Evolutionary conservation across 2,888 invertebrate genomes (phyloP).

Genomic region (Augiades crinisus): DNA sequence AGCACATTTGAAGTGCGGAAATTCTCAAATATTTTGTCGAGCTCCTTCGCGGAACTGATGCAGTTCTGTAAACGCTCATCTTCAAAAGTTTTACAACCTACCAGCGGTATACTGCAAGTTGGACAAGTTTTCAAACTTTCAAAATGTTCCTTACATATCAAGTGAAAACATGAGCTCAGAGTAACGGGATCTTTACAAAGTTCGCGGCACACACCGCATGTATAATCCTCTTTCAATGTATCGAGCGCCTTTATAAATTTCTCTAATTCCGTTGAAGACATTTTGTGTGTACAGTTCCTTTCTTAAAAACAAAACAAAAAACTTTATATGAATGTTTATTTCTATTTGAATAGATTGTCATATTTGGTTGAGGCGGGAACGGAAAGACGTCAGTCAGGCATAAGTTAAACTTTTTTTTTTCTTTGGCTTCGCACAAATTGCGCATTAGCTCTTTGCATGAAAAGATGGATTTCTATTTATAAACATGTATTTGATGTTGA

Average conservation of each 20-base stretch:
- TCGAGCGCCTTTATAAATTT: constrained; percentile 58
- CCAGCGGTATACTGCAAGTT: constrained; percentile 48
- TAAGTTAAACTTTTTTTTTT: no score
- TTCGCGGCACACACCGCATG: constrained; percentile 57
- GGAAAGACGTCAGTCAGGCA: no score
- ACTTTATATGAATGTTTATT: no score
- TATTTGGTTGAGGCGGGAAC: no score
- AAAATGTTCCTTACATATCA: constrained; percentile 63
- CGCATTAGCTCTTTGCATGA: no score
- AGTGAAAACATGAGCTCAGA: constrained; percentile 66
- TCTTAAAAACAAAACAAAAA: no score
- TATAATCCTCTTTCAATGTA: constrained; percentile 55
- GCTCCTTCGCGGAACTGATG: constrained; percentile 48
- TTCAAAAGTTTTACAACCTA: constrained; percentile 44
- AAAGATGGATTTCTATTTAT: no score
- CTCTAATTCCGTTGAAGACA: not conserved
- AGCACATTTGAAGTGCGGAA: constrained; percentile 29
- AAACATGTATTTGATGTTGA: no score
- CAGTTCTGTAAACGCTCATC: constrained; percentile 50
- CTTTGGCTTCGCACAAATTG: no score
- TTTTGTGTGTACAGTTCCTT: no score
- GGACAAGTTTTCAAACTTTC: constrained; percentile 52
- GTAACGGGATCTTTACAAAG: constrained; percentile 62
- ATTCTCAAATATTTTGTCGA: constrained; percentile 49
- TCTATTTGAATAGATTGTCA: no score